Conservation (phyloP, 1,140 invertebrate genomes). For the Drosophila lacertosa region DNA sequence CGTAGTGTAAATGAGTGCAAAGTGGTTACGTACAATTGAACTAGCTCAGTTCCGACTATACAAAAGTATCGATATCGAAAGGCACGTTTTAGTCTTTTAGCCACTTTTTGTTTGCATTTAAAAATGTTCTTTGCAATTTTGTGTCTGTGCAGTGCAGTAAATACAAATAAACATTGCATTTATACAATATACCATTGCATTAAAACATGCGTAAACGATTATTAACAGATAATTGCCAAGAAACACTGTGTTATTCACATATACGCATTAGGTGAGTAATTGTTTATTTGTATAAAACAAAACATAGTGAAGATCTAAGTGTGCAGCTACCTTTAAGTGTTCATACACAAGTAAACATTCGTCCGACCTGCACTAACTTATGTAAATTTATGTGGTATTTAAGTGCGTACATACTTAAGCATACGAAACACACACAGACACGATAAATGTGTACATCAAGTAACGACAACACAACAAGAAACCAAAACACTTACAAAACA, state of each 20-base stretch:
- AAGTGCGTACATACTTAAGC: background rate
- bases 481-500: constrained; percentile 32
- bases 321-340: background rate
- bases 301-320: background rate
- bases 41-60: constrained; percentile 3
- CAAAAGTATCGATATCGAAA: constrained; percentile 4
- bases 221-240: background rate
- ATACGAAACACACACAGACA: constrained; percentile 3
- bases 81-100: background rate
- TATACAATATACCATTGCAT: background rate
- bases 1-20: constrained; percentile 8
- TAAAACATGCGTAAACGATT: constrained; percentile 2
- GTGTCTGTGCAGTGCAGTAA: background rate
- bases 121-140: constrained; percentile 6
- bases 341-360: background rate
- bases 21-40: constrained; percentile 4
- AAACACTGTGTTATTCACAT: background rate
- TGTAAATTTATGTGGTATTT: no score
- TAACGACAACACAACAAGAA: constrained; percentile 7
- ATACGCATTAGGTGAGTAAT: background rate
- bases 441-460: background rate
- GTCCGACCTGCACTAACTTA: background rate
- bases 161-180: background rate
- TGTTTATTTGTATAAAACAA: constrained; percentile 4
- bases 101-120: constrained; percentile 3